Evolutionary conservation across 1,140 invertebrate species (phyloP).

Genomic region (Cydia pomonella): DNA sequence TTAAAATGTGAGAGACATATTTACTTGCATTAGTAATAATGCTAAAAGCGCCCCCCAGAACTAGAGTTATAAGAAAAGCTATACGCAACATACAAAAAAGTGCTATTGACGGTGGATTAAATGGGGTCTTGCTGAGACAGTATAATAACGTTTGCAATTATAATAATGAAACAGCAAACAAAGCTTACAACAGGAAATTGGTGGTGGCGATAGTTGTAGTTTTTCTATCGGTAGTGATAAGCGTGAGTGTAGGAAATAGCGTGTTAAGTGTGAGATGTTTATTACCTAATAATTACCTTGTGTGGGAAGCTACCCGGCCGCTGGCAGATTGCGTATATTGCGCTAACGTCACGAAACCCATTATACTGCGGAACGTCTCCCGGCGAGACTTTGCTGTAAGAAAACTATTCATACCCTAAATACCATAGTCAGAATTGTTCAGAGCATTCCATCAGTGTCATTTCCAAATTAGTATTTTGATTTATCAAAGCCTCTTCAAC

Average conservation of each 20-base stretch:
- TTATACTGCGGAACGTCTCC: conserved; percentile 85
- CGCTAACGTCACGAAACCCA: conserved; percentile 82
- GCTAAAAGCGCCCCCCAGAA: conserved; percentile 44
- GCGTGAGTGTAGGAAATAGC: conserved; percentile 51
- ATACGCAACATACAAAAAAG: conserved; percentile 55
- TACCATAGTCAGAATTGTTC: neutral
- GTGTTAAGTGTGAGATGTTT: conserved; percentile 85
- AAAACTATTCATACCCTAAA: conserved; percentile 24
- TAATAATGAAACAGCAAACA: conserved; percentile 45
- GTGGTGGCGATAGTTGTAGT: conserved; percentile 45
- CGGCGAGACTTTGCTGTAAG: conserved; percentile 83
- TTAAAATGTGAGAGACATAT: conserved; percentile 5
- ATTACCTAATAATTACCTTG: conserved; percentile 90
- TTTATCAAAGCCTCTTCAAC: too few relatives aligned
- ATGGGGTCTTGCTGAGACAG: conserved; percentile 47
- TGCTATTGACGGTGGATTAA: conserved; percentile 57
- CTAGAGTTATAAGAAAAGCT: conserved; percentile 47
- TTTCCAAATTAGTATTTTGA: too few relatives aligned
- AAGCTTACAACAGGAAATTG: conserved; percentile 41
- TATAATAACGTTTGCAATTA: conserved; percentile 56
- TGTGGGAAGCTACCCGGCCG: conserved; percentile 92
- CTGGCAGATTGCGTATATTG: conserved; percentile 91
- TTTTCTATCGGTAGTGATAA: conserved; percentile 53
- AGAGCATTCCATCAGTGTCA: neutral
- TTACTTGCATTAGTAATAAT: conserved; percentile 15